Conservation (phyloP, 2,888 invertebrate genomes). For the Beris morrisii region DNA sequence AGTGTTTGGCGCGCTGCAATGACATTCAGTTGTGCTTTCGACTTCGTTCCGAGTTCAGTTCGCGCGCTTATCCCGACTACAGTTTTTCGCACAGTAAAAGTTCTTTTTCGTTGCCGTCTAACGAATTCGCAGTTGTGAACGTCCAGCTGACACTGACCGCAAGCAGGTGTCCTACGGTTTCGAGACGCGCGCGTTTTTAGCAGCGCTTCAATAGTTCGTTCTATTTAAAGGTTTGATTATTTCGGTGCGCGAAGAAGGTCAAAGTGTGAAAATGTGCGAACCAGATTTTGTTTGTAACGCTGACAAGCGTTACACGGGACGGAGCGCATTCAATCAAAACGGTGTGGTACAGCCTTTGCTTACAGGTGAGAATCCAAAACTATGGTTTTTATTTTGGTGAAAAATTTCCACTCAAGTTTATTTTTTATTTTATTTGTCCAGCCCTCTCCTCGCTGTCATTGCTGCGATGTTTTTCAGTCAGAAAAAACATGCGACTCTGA, state of each 20-base stretch:
- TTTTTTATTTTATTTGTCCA: no score
- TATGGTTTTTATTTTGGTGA: no score
- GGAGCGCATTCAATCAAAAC: slow-evolving; percentile 54
- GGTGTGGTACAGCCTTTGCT: slow-evolving; percentile 83
- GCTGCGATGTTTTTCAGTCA: neutral
- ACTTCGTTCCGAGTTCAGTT: slow-evolving; percentile 9
- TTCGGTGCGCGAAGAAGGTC: slow-evolving; percentile 32
- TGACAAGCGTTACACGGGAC: slow-evolving; percentile 50
- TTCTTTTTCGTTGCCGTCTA: no score
- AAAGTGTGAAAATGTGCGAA: slow-evolving; percentile 47
- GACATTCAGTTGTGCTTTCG: slow-evolving; percentile 33
- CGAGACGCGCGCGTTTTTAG: neutral
- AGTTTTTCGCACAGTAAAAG: no score
- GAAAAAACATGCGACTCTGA: neutral
- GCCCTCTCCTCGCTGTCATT: neutral
- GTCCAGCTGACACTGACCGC: neutral
- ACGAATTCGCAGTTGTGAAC: neutral
- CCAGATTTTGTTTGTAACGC: slow-evolving; percentile 49
- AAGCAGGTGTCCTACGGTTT: neutral
- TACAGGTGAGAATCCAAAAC: slow-evolving; percentile 66
- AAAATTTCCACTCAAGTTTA: no score
- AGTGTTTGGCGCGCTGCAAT: slow-evolving; percentile 23
- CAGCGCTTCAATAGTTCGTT: neutral
- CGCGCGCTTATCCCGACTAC: neutral
- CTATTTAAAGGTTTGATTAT: neutral